These are phyloP conservation scores for Grammomys surdaster DNA, from an alignment of 2,113 vertebrate species.

Conservation along the genomic window DNA sequence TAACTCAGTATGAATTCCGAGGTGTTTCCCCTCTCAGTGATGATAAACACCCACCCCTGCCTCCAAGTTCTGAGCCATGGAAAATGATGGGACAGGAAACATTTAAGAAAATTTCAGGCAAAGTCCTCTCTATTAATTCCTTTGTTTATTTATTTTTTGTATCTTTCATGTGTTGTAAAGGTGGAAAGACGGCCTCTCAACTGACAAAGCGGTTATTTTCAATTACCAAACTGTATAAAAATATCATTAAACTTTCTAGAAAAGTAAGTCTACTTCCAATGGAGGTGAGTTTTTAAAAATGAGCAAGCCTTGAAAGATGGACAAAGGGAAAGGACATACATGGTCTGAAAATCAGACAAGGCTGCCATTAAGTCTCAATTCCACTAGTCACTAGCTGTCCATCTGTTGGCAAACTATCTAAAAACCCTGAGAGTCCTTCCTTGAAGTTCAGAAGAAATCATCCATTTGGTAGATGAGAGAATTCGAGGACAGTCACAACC, in stretches of 20 bases:
- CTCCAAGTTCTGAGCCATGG: not conserved
- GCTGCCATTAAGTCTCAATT: not conserved
- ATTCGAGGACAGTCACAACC: not conserved
- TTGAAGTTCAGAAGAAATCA: not conserved
- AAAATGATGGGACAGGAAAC: not conserved
- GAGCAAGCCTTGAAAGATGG: not conserved
- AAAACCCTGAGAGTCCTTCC: not conserved
- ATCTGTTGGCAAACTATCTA: not conserved
- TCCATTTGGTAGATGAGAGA: not conserved
- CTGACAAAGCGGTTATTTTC: conserved; percentile 11
- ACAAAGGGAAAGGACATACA: not conserved
- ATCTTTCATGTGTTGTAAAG: not conserved
- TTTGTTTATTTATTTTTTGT: not conserved
- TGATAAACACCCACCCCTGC: not conserved
- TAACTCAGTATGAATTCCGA: too few species aligned
- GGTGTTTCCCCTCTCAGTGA: not conserved
- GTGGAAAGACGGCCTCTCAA: not conserved
- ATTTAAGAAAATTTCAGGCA: not conserved
- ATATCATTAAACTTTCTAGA: not conserved
- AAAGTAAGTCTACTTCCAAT: not conserved
- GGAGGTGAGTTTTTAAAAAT: not conserved
- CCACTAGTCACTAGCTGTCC: not conserved
- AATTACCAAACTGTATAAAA: not conserved
- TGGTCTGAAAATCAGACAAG: not conserved
- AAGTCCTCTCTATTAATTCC: not conserved